Percentiles rank a stretch among this genome's conserved stretches.
Conservation (phyloP, 2,113 vertebrate genomes). For the Sceloporus tristichus region DNA sequence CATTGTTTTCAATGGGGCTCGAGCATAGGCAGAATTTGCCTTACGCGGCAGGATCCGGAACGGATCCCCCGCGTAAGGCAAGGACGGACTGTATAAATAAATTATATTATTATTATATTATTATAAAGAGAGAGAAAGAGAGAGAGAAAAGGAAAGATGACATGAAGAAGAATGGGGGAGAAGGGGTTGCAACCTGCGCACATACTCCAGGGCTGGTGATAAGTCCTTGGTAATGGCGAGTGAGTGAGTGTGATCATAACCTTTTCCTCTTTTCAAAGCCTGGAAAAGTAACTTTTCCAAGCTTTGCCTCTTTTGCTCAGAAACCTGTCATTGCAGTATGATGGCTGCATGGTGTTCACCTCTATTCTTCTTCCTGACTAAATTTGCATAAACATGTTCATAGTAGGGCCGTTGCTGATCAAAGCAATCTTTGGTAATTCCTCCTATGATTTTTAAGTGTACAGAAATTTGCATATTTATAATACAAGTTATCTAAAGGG, state of each 20-base stretch:
- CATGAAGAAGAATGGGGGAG: neutral
- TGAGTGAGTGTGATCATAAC: neutral
- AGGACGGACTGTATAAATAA: too few relatives aligned
- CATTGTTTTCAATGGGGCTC: too few relatives aligned
- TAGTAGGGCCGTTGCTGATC: neutral
- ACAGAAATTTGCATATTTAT: neutral
- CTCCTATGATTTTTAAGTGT: neutral
- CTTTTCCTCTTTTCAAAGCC: neutral
- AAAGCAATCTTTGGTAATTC: neutral
- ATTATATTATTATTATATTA: too few relatives aligned
- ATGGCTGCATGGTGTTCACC: neutral
- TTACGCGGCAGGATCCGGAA: too few relatives aligned
- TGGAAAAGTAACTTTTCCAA: neutral
- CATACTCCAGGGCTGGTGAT: neutral
- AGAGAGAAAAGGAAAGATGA: neutral
- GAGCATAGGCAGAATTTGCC: too few relatives aligned
- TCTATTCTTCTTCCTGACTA: neutral
- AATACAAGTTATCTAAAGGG: neutral
- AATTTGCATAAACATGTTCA: neutral
- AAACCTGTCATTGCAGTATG: neutral
- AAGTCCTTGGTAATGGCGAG: neutral
- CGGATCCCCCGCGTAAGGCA: too few relatives aligned
- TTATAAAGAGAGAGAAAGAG: too few relatives aligned
- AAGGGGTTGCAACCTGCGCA: neutral
- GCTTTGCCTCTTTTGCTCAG: neutral